A percentile compares a stretch with the other conserved stretches of the same genome.
phyloP scores from a whole-genome alignment of 2,888 invertebrate genomes.

The Amphimallon solstitiale region DNA sequence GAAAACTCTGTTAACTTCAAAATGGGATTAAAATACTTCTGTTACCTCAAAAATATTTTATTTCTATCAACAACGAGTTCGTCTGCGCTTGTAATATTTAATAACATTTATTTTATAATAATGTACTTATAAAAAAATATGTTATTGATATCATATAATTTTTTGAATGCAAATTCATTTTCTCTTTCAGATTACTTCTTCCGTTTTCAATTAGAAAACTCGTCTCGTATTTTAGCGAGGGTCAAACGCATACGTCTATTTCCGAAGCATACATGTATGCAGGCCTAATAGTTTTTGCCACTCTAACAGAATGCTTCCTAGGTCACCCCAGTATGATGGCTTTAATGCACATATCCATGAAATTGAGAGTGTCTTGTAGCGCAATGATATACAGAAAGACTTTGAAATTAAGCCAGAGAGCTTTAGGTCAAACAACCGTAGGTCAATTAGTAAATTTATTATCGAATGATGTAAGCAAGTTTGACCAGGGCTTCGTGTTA shows the following conservation, averaged over 20 bases:
- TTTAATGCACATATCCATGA: slow-evolving; percentile 85
- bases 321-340: slow-evolving; percentile 89
- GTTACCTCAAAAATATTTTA: too few species aligned
- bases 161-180: too few species aligned
- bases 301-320: slow-evolving; percentile 53
- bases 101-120: too few species aligned
- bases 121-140: too few species aligned
- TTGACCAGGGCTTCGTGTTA: slow-evolving; percentile 90
- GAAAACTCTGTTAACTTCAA: too few species aligned
- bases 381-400: slow-evolving; percentile 84
- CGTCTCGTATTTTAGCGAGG: slow-evolving; percentile 70
- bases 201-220: slow-evolving; percentile 71
- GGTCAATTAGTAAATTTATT: slow-evolving; percentile 65
- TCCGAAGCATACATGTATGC: slow-evolving; percentile 78
- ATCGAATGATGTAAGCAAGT: slow-evolving; percentile 77
- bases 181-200: slow-evolving; percentile 54
- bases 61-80: too few species aligned
- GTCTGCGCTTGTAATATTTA: too few species aligned
- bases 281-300: slow-evolving; percentile 69
- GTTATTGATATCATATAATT: too few species aligned
- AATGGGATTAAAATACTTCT: too few species aligned
- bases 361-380: slow-evolving; percentile 84
- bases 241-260: slow-evolving; percentile 52
- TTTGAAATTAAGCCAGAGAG: slow-evolving; percentile 62
- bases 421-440: slow-evolving; percentile 70